phyloP scores from a whole-genome alignment of 2,797 vertebrate species.

The Rhinatrema bivittatum region DNA sequence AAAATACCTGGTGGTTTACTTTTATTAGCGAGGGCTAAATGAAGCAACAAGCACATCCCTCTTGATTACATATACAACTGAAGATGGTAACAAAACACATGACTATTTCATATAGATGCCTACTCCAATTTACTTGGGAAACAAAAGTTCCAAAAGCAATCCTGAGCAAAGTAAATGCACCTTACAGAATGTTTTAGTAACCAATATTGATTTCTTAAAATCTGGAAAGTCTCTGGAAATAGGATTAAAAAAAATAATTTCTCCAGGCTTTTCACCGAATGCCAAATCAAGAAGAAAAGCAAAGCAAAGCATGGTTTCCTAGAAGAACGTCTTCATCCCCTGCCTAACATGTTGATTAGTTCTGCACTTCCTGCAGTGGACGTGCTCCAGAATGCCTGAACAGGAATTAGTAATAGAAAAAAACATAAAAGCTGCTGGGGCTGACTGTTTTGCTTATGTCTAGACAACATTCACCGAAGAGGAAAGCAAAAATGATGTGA shows the following conservation, averaged over 20 bases:
- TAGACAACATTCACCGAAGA: slow-evolving; percentile 42
- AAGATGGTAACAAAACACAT: too few relatives aligned
- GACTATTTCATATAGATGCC: too few relatives aligned
- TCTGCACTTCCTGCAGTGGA: slow-evolving; percentile 17
- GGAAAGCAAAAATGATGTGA: slow-evolving; percentile 37
- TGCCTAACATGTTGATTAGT: slow-evolving; percentile 24
- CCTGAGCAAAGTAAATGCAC: too few relatives aligned
- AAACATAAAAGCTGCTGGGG: background rate
- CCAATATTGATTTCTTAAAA: slow-evolving; percentile 6
- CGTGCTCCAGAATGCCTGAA: slow-evolving; percentile 2
- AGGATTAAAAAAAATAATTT: too few relatives aligned
- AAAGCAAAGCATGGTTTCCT: slow-evolving; percentile 23
- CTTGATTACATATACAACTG: too few relatives aligned
- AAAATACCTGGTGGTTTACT: too few relatives aligned
- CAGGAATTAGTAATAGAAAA: slow-evolving; percentile 14
- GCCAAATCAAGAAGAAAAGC: slow-evolving; percentile 18
- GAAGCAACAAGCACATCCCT: too few relatives aligned
- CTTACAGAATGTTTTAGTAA: slow-evolving; percentile 10
- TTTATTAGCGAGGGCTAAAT: too few relatives aligned
- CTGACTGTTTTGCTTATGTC: slow-evolving; percentile 40
- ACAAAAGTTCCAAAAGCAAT: too few relatives aligned
- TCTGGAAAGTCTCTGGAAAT: too few relatives aligned
- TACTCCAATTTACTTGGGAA: too few relatives aligned
- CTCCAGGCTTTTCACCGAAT: slow-evolving; percentile 31
- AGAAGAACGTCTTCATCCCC: slow-evolving; percentile 23